Evolutionary conservation across 2,113 vertebrate species (phyloP), one percentile per base, ranked within the genome.

Genomic region (Saccopteryx bilineata): DNA sequence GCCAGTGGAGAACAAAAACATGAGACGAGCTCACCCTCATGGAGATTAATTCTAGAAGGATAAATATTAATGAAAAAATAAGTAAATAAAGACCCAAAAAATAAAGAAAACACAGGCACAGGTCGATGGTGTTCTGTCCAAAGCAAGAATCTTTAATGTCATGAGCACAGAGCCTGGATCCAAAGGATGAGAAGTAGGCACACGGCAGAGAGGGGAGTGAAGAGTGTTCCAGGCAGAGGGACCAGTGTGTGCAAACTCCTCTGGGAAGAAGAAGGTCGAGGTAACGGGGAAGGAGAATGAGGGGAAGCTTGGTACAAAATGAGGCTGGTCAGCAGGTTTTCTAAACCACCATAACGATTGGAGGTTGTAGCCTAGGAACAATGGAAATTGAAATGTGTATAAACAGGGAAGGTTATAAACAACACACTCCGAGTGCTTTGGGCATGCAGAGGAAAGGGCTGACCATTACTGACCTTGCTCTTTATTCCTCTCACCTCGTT

Each of bases 291-390:
- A 52, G 4, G 46, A 46, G 33, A 68, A 84, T 74, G 58, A 72
- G 26, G 46, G 58, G 26, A 13, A 56, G 10, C 31, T 48, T 82
- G 33, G 56, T 26, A 56, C 74, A 86, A 68, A 90, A 17, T 8
- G 24, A 90, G 61, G 10, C 39, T n/a, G 28, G 9, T 63, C 13
- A 58, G 56, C 66, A 75, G 60, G 26, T 58, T 78, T 81, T 48
- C 24, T 71, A 39, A 80, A 48, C 2, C 18, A 65, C 33, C 10
- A 0, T 17, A 54, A 56, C 0, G 1, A 46, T 0, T 68, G 46
- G 23, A 48, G 17, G 80, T 50, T 28, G 18, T 10, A 72, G 75
- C 60, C 72, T 80, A n/a, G 61, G 23, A 81, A 50, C 54, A 56
- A 12, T 7, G 7, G 46, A 24, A 80, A 1, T 60, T 23, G 23